These are phyloP conservation scores for Exocentrus adspersus DNA, from an alignment of 2,888 invertebrate genomes.

Conservation along the genomic window DNA sequence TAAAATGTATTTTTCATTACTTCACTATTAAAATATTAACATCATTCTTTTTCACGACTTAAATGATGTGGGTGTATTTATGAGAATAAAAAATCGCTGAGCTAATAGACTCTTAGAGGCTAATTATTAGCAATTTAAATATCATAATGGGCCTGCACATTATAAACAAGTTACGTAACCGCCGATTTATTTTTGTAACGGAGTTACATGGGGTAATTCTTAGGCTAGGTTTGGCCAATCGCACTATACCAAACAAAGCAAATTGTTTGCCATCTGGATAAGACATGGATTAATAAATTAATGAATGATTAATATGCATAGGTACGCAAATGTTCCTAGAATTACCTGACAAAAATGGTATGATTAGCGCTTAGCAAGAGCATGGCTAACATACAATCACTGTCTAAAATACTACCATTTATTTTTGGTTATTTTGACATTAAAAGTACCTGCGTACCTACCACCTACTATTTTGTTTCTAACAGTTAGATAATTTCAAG, in stretches of 20 bases:
- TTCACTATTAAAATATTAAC: slow-evolving; percentile 22
- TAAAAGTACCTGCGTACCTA: too few relatives aligned
- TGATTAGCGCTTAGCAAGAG: too few relatives aligned
- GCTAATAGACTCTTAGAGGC: slow-evolving; percentile 9
- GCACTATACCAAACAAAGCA: neutral
- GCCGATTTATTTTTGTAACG: slow-evolving; percentile 17
- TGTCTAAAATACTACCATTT: too few relatives aligned
- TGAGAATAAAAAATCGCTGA: slow-evolving; percentile 9
- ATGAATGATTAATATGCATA: too few relatives aligned
- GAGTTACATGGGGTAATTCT: neutral
- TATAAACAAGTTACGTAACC: slow-evolving; percentile 22
- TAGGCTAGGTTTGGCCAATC: neutral
- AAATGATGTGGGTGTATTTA: slow-evolving; percentile 19
- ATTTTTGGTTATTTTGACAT: too few relatives aligned
- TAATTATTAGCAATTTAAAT: slow-evolving; percentile 22
- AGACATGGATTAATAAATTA: too few relatives aligned
- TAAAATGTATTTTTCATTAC: slow-evolving; percentile 28
- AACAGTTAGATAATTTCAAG: too few relatives aligned
- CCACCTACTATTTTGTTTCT: too few relatives aligned
- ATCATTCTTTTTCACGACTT: slow-evolving; percentile 2
- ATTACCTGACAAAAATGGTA: too few relatives aligned
- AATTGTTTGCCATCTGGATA: too few relatives aligned
- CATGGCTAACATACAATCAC: too few relatives aligned
- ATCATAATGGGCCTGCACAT: slow-evolving; percentile 10
- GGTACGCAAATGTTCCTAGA: too few relatives aligned